A percentile compares a stretch with the other conserved stretches of the same genome.
phyloP scores from a whole-genome alignment of 2,113 vertebrate genomes.

The Boulengeromyrus knoepffleri region DNA sequence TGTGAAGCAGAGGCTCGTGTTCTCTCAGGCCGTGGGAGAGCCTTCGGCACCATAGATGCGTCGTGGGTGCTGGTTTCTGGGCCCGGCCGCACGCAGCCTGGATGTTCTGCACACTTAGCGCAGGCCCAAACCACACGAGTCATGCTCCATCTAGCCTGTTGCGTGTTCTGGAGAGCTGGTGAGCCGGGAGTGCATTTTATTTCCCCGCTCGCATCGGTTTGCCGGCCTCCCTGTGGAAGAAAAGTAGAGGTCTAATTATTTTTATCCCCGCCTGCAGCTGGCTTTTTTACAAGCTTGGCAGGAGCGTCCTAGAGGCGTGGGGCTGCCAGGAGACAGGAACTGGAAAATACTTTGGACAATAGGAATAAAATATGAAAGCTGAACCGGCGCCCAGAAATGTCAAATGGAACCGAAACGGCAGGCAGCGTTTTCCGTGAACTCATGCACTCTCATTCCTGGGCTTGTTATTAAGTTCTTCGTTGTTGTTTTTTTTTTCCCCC shows the following conservation, averaged over 20 bases:
- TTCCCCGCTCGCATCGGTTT: slow-evolving; percentile 28
- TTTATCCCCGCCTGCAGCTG: slow-evolving; percentile 74
- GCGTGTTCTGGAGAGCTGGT: neutral
- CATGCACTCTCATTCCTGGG: slow-evolving; percentile 38
- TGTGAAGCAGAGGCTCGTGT: neutral
- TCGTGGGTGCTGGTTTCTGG: neutral
- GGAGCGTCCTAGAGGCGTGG: slow-evolving; percentile 46
- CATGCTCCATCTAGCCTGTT: neutral
- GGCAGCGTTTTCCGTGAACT: slow-evolving; percentile 57
- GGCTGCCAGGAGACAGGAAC: slow-evolving; percentile 68
- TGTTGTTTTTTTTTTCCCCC: slow-evolving; percentile 24
- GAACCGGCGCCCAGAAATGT: slow-evolving; percentile 65
- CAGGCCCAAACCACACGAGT: neutral
- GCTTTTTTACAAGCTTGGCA: slow-evolving; percentile 57
- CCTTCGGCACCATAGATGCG: neutral
- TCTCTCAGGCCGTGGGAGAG: neutral
- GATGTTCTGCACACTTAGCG: neutral
- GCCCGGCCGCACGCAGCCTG: neutral
- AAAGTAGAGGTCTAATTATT: slow-evolving; percentile 69
- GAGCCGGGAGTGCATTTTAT: slow-evolving; percentile 26
- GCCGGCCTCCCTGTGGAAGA: slow-evolving; percentile 63
- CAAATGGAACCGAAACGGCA: slow-evolving; percentile 45
- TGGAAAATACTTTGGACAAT: slow-evolving; percentile 72
- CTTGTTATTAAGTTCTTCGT: slow-evolving; percentile 22
- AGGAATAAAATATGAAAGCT: slow-evolving; percentile 60